Evolutionary conservation across 2,113 vertebrate genomes (phyloP).

Genomic region (Ramphastos sulfuratus): DNA sequence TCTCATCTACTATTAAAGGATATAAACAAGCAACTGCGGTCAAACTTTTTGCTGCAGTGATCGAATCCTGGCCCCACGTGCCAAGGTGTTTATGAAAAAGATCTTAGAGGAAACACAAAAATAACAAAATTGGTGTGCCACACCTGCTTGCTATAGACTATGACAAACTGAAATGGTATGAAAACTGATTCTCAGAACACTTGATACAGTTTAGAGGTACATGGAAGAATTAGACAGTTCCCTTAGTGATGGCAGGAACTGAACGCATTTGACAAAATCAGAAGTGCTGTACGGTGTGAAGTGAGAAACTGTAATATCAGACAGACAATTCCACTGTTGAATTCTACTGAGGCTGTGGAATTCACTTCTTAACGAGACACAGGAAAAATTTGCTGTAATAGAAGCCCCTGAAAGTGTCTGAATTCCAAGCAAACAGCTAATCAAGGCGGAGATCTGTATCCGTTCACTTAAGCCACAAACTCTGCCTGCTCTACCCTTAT

Average conservation of each 20-base stretch:
- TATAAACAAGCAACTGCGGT: not conserved
- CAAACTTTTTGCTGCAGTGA: not conserved
- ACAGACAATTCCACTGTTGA: not conserved
- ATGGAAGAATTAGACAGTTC: not conserved
- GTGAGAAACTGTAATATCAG: not conserved
- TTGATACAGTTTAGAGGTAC: conserved; percentile 5
- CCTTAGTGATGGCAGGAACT: not conserved
- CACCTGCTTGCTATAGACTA: not conserved
- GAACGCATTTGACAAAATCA: not conserved
- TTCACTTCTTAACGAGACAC: not conserved
- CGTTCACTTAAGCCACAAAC: conserved; percentile 57
- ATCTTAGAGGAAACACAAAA: not conserved
- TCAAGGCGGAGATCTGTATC: conserved; percentile 59
- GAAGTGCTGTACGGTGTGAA: not conserved
- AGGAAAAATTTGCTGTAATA: conserved; percentile 27
- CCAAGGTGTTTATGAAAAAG: not conserved
- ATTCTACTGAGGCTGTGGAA: not conserved
- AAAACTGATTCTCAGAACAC: not conserved
- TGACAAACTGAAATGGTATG: not conserved
- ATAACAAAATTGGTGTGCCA: not conserved
- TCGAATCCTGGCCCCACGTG: not conserved
- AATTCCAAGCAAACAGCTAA: conserved; percentile 53
- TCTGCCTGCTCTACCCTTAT: not conserved
- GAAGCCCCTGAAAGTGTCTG: conserved; percentile 6
- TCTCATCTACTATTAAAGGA: not conserved